These are phyloP conservation scores for Scaptomyza hsui DNA, from an alignment of 1,140 invertebrate genomes.

Conservation along the genomic window DNA sequence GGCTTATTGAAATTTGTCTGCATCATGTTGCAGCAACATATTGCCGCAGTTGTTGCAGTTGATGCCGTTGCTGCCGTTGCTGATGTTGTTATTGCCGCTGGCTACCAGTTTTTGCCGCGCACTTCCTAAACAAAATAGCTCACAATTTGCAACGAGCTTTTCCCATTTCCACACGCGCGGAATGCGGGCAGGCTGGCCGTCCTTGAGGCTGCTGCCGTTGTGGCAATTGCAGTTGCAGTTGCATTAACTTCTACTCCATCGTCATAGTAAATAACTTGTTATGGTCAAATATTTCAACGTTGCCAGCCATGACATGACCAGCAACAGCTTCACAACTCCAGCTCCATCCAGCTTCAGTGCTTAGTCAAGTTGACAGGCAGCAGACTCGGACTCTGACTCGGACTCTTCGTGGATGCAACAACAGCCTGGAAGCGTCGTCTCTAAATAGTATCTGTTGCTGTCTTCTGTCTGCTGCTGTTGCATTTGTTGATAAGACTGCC, in stretches of 20 bases:
- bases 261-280: constrained; percentile 82
- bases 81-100: constrained; percentile 65
- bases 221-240: constrained; percentile 34
- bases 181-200: constrained; percentile 55
- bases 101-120: constrained; percentile 48
- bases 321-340: constrained; percentile 6
- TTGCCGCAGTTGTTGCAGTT: constrained; percentile 48
- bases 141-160: constrained; percentile 66
- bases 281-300: constrained; percentile 67
- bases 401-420: constrained; percentile 11
- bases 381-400: constrained; percentile 1
- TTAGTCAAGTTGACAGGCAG: constrained; percentile 14
- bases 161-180: constrained; percentile 46
- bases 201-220: constrained; percentile 64
- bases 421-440: constrained; percentile 27
- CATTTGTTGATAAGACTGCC: constrained; percentile 75
- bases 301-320: constrained; percentile 37
- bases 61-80: constrained; percentile 7
- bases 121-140: constrained; percentile 77
- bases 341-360: constrained; percentile 1
- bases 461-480: constrained; percentile 41
- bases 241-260: constrained; percentile 36
- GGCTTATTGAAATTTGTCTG: constrained; percentile 62
- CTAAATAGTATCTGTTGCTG: constrained; percentile 65
- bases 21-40: constrained; percentile 61